Evolutionary conservation across 1,140 invertebrate genomes (phyloP), one percentile per base, ranked within the genome.

Genomic region (Neodiprion pinetum): DNA sequence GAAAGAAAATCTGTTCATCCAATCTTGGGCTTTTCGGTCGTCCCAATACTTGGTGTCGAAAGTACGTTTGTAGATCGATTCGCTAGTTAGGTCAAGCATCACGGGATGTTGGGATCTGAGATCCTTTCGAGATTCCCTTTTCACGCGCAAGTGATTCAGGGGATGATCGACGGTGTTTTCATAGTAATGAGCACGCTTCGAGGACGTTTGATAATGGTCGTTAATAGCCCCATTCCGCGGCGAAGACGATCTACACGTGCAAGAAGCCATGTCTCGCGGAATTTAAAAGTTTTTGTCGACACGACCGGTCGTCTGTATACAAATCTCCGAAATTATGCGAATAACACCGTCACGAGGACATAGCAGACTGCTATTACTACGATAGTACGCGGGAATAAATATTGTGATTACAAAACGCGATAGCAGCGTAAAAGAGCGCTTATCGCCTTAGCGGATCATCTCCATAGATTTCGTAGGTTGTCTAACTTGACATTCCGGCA

Each of bases 141-240:
- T 74, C 12, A 69, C 48, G 1, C 72, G 72, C 47, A 69, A 21
- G 23, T 74, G 72, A 12, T 50, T 50, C 48, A 69, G 23, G 14
- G 72, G 72, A 50, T 74, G 72, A 17, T 74, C 47, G 40, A 69
- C 47, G 40, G 11, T 66, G 21, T 74, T 74, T 69, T 74, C 48
- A 23, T 69, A 74, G 40, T 23, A 50, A 23, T 67, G 69, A 12
- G 65, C 66, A 74, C 61, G 53, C 28, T 66, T 69, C 48, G 67
- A 74, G 12, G 65, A 74, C 10, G 67, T 48, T 50, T 49, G 23
- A 28, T 74, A 69, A 9, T 23, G 40, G 7, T 68, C 47, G 11
- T 49, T 40, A 48, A 50, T 74, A 12, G 9, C 9, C 14, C 11
- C 40, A 12, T 1, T 50, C 9, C 40, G 48, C 40, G n/a, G 66